phyloP scores from a whole-genome alignment of 1,140 invertebrate species.

The Hyles vespertilio region DNA sequence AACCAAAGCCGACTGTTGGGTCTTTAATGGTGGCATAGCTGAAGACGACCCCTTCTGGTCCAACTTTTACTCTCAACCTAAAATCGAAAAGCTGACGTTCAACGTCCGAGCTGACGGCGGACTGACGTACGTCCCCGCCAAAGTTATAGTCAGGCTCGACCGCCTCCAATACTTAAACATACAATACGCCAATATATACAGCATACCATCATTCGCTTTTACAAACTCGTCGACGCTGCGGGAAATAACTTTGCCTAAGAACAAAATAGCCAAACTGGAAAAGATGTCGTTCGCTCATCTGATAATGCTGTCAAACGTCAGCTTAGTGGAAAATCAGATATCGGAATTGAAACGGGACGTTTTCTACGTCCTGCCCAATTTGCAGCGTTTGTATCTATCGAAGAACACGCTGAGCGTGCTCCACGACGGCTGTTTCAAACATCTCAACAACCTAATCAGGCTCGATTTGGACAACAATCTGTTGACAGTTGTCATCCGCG shows the following conservation, averaged over 20 bases:
- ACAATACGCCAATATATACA: constrained; percentile 82
- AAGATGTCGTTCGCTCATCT: constrained; percentile 83
- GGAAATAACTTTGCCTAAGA: constrained; percentile 81
- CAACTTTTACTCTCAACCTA: constrained; percentile 82
- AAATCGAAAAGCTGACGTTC: constrained; percentile 81
- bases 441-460: constrained; percentile 80
- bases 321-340: constrained; percentile 84
- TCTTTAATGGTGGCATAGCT: constrained; percentile 80
- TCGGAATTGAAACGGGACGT: constrained; percentile 82
- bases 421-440: constrained; percentile 84
- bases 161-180: constrained; percentile 81
- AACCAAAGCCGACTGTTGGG: constrained; percentile 77
- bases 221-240: constrained; percentile 81
- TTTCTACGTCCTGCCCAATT: constrained; percentile 82
- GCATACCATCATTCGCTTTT: constrained; percentile 82
- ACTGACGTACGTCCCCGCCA: constrained; percentile 82
- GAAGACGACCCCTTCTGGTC: constrained; percentile 82
- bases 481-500: constrained; percentile 80
- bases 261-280: constrained; percentile 80
- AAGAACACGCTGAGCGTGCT: constrained; percentile 83
- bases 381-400: constrained; percentile 81
- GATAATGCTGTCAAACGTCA: constrained; percentile 79
- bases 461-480: constrained; percentile 83
- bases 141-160: constrained; percentile 80
- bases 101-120: constrained; percentile 80